A percentile compares a stretch with the other conserved stretches of the same genome.
Evolutionary conservation across 2,797 vertebrate genomes (phyloP).

Genomic region (Amniataba percoides): DNA sequence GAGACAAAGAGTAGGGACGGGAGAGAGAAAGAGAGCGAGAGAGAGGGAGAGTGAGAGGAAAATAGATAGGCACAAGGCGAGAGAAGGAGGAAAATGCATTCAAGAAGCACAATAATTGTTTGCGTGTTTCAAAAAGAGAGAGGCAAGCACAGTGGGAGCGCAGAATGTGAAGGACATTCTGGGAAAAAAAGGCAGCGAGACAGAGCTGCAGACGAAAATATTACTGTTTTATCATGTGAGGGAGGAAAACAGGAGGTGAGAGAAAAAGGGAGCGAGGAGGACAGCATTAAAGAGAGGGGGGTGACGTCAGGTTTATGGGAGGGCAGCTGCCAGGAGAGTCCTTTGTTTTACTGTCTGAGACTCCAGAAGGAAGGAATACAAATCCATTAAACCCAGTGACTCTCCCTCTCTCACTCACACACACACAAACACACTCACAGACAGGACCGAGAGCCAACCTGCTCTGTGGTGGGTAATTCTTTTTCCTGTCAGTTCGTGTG

Average conservation of each 20-base stretch:
- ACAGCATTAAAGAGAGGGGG: slow-evolving; percentile 32
- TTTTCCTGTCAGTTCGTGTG: slow-evolving; percentile 5
- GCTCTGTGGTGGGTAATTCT: neutral
- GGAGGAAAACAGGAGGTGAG: slow-evolving; percentile 4
- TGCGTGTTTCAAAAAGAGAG: slow-evolving; percentile 22
- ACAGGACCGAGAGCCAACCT: neutral
- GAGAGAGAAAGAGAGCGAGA: neutral
- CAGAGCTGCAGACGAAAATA: slow-evolving; percentile 20
- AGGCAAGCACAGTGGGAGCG: slow-evolving; percentile 4
- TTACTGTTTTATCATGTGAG: slow-evolving; percentile 30
- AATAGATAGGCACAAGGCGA: neutral
- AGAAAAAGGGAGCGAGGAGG: neutral
- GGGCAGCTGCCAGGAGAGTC: slow-evolving; percentile 48
- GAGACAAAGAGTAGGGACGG: neutral
- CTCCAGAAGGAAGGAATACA: slow-evolving; percentile 34
- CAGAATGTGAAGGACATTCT: slow-evolving; percentile 28
- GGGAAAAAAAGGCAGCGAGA: slow-evolving; percentile 14
- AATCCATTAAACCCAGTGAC: slow-evolving; percentile 45
- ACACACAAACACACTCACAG: no score
- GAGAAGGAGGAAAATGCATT: neutral
- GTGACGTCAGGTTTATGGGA: slow-evolving; percentile 64
- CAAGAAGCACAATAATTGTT: neutral
- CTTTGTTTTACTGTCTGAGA: slow-evolving; percentile 58
- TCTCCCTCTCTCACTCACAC: neutral
- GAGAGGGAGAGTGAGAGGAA: no score